These are phyloP conservation scores for Phylloscopus collybita DNA, from an alignment of 2,797 vertebrate species.

Conservation along the genomic window DNA sequence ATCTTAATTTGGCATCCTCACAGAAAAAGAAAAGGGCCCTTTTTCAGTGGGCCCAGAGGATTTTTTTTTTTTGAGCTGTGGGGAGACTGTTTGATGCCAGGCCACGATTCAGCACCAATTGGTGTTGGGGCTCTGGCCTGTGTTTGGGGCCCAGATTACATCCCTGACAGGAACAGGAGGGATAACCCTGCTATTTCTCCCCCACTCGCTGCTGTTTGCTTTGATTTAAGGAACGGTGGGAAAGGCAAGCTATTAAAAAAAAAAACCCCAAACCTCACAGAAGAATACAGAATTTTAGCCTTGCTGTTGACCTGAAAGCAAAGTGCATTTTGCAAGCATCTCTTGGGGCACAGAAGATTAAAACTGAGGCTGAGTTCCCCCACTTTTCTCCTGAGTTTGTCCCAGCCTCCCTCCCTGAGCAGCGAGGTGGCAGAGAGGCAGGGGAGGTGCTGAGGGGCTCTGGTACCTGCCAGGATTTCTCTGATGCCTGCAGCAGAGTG, in stretches of 20 bases:
- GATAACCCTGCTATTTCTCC: background rate
- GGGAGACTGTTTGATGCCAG: background rate
- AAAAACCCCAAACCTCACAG: background rate
- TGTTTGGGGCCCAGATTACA: background rate
- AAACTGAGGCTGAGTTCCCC: background rate
- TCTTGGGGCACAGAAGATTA: background rate
- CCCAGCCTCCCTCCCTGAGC: background rate
- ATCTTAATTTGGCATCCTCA: background rate
- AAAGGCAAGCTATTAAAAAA: background rate
- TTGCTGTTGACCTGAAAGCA: background rate
- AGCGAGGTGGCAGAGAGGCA: background rate
- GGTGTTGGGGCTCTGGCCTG: background rate
- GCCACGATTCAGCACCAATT: background rate
- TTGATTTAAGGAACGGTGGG: background rate
- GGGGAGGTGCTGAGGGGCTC: background rate
- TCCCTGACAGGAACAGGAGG: background rate
- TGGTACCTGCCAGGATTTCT: conserved; percentile 82
- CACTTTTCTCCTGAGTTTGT: background rate
- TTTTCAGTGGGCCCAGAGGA: background rate
- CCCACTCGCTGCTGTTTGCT: background rate
- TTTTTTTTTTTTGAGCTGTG: background rate
- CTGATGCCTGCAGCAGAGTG: conserved; percentile 72
- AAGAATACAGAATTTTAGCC: background rate
- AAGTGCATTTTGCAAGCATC: background rate
- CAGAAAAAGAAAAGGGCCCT: fast-evolving